Evolutionary conservation across 2,888 invertebrate genomes (phyloP), one percentile per base, ranked within the genome.

Genomic region (Nymphalis polychloros): DNA sequence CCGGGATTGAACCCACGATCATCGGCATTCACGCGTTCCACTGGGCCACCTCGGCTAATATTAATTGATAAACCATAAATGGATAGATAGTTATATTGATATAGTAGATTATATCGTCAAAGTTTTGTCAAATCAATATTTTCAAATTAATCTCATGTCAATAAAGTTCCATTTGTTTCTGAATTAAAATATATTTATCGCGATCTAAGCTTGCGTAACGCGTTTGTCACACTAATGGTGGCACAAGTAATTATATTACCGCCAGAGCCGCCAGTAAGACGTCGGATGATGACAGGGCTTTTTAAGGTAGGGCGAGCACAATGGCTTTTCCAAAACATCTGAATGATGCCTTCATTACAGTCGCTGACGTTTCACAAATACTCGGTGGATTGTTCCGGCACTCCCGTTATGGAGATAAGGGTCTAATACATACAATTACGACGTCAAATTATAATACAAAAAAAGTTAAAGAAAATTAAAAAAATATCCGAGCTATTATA

Each of bases 331-430:
- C 78, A 78, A 79, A 86, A 81, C 80, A 74, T 71, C 79, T 84
- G 82, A 86, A 85, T 87, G 88, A 88, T 87, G 84, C 84, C 84
- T 88, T 88, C 85, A 89, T 89, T 89, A 88, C 81, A 79, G 78
- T 70, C 76, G 82, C 79, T 86, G 87, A 88, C 86, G 83, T 83
- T 82, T 84, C 79, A 78, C 80, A 83, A 87, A 86, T 86, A 85
- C 84, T 84, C 80, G 62, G 77, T 76, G 81, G 84, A 86, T 84
- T 87, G 85, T 86, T 84, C 63, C 59, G 64, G 61, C 17, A 55
- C 23, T 66, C 60, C 55, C 48, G 57, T 35, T 49, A 35, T 48
- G 23, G 52, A 49, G 47, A 31, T 67, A 55, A 62, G 67, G 49
- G 53, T 55, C n/a, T 49, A 35, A 48, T 47, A 61, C n/a, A 61